phyloP scores from a whole-genome alignment of 2,797 vertebrate genomes.

The Rhadinocentrus ornatus region DNA sequence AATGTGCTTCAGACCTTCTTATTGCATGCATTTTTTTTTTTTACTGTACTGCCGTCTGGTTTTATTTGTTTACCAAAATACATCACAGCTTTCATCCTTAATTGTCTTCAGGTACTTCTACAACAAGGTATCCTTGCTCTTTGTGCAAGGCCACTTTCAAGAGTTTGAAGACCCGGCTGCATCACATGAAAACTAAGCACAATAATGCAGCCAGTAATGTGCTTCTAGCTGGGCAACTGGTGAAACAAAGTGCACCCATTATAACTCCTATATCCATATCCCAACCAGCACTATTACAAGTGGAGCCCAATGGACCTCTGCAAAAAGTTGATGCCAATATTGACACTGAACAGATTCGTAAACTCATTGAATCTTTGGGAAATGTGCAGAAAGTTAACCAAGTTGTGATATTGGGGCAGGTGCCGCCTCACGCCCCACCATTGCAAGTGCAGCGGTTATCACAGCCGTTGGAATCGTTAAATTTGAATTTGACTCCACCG shows the following conservation, averaged over 20 bases:
- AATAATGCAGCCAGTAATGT: slow-evolving; percentile 24
- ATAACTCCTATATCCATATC: slow-evolving; percentile 74
- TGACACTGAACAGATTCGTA: slow-evolving; percentile 83
- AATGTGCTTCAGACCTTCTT: too few species aligned
- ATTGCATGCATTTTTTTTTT: not conserved
- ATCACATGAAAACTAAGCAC: slow-evolving; percentile 82
- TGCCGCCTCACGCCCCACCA: slow-evolving; percentile 72
- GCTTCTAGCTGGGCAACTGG: slow-evolving; percentile 18
- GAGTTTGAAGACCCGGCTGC: slow-evolving; percentile 69
- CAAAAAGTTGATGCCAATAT: slow-evolving; percentile 82
- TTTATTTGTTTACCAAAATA: not conserved
- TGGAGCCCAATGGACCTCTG: slow-evolving; percentile 76
- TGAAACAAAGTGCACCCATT: slow-evolving; percentile 57
- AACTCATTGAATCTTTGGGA: slow-evolving; percentile 83
- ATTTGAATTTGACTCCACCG: slow-evolving; percentile 46
- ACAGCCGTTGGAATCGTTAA: slow-evolving; percentile 42
- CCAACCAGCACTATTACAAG: slow-evolving; percentile 70
- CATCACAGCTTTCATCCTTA: slow-evolving; percentile 19
- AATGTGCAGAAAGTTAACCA: slow-evolving; percentile 85
- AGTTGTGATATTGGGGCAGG: slow-evolving; percentile 80
- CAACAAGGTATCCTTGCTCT: slow-evolving; percentile 73
- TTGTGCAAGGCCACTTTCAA: slow-evolving; percentile 81
- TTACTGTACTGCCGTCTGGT: not conserved
- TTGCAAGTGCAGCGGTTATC: slow-evolving; percentile 70
- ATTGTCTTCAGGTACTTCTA: slow-evolving; percentile 61